These are phyloP conservation scores for Brienomyrus longianalis DNA, from an alignment of 2,113 vertebrate genomes.

Conservation along the genomic window DNA sequence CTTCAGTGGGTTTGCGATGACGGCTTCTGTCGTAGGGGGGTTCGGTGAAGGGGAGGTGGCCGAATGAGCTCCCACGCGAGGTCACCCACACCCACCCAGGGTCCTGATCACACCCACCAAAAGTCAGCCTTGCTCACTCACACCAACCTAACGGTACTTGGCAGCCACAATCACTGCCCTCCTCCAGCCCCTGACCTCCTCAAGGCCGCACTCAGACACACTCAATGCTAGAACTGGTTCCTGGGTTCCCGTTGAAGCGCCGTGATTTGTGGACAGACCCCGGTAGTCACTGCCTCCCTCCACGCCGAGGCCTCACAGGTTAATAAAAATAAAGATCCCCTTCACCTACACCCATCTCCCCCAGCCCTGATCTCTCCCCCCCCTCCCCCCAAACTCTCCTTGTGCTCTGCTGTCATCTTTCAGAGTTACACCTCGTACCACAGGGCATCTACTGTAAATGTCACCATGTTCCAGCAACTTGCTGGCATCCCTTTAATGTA, in stretches of 20 bases:
- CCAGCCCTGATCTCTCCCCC: background rate
- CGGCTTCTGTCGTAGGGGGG: background rate
- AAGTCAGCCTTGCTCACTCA: background rate
- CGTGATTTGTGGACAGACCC: background rate
- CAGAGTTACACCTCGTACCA: background rate
- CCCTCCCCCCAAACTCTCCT: background rate
- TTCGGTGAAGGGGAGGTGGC: background rate
- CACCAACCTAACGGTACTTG: background rate
- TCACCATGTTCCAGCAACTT: constrained; percentile 3
- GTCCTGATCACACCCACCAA: background rate
- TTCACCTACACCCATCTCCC: too few relatives aligned
- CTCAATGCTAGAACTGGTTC: background rate
- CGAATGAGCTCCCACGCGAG: background rate
- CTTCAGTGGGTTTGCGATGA: background rate
- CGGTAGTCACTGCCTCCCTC: background rate
- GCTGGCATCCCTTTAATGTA: background rate
- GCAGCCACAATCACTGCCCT: background rate
- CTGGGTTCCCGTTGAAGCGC: background rate
- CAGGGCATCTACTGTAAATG: background rate
- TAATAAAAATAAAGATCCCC: background rate
- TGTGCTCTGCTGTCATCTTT: background rate
- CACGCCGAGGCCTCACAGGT: background rate
- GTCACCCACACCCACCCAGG: background rate
- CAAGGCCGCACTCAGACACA: background rate
- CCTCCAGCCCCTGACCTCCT: background rate